Base-by-base conservation (phyloP, 2,888 invertebrate species). In the Tachina grossa region DNA sequence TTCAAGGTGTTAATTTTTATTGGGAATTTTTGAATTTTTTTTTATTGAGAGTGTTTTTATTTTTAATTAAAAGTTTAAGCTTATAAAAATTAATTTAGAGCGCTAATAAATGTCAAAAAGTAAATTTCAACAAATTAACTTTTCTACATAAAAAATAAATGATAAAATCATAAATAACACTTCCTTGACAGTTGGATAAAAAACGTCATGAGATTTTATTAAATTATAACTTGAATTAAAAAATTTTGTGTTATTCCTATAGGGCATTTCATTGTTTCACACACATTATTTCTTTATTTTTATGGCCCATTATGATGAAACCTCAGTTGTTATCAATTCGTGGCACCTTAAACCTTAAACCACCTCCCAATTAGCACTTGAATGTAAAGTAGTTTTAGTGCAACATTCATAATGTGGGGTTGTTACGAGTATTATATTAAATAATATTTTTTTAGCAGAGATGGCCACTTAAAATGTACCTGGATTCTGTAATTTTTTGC, bases 1-100 rank as follows among this genome's bases (percentile, higher is more conserved):
- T 53, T 74, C 13, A 10, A 22, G 87, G 88, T 88, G 90, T 87
- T 90, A 90, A 90, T 90, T 90, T 74, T 43, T 51, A 22, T 74
- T 81, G 39, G 63, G 57, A 41, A 47, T 49, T 81, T 77, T 78
- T 68, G 14, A 41, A 57, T 69, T 69, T 6, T 51, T 65, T 69
- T 69, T 6, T 51, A 41, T 51, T 68, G 22, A 31, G 31, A 31
- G 10, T 61, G 43, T 43, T 31, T 31, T 6, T 31, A 6, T 31
- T 6, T 31, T 31, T 31, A 31, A 31, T 31, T 31, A 6, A 31
- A 31, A 31, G 6, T 31, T 31, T 31, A 31, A 31, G 1, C 31
- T 31, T 31, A 31, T 31, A 31, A 31, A 31, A 31, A 6, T 6
- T 31, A 31, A 31, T 31, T 31, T 31, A 31, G 1, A 6, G 31